Evolutionary conservation across 1,140 invertebrate species (phyloP).

Genomic region (Trichoplusia ni): DNA sequence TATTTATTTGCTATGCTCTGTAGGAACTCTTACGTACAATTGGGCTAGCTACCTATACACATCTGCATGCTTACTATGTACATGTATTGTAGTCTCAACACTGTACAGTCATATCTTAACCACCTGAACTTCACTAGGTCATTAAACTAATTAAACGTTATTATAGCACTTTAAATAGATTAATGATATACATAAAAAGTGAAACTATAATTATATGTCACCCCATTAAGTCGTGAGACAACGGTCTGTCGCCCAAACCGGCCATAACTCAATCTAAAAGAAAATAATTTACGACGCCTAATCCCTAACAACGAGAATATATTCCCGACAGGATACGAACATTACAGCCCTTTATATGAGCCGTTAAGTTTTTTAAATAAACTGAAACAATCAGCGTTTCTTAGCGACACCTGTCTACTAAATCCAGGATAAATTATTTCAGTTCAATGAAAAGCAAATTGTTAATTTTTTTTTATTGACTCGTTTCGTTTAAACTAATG

Average conservation of each 20-base stretch:
- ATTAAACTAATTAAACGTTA: slow-evolving; percentile 37
- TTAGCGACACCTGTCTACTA: slow-evolving; percentile 18
- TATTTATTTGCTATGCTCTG: too few relatives aligned
- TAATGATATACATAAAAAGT: slow-evolving; percentile 41
- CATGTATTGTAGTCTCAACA: too few relatives aligned
- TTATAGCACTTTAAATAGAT: slow-evolving; percentile 36
- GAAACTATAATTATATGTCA: slow-evolving; percentile 49
- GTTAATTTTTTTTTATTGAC: too few relatives aligned
- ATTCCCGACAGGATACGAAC: slow-evolving; percentile 61
- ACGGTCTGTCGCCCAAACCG: slow-evolving; percentile 52
- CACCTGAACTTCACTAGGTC: slow-evolving; percentile 13
- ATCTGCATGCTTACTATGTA: too few relatives aligned
- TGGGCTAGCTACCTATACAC: too few relatives aligned
- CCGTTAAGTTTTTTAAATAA: slow-evolving; percentile 51
- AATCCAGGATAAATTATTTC: background rate
- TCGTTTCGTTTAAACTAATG: too few relatives aligned
- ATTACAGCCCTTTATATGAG: slow-evolving; percentile 49
- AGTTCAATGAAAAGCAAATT: slow-evolving; percentile 1
- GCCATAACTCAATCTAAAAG: slow-evolving; percentile 62
- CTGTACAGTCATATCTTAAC: background rate
- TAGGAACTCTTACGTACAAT: too few relatives aligned
- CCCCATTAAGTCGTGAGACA: slow-evolving; percentile 56
- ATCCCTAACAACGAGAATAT: slow-evolving; percentile 61
- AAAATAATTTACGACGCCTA: slow-evolving; percentile 69
- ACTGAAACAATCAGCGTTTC: slow-evolving; percentile 26